These are phyloP conservation scores for Hoplias malabaricus DNA, from an alignment of 2,113 vertebrate species.

Conservation along the genomic window DNA sequence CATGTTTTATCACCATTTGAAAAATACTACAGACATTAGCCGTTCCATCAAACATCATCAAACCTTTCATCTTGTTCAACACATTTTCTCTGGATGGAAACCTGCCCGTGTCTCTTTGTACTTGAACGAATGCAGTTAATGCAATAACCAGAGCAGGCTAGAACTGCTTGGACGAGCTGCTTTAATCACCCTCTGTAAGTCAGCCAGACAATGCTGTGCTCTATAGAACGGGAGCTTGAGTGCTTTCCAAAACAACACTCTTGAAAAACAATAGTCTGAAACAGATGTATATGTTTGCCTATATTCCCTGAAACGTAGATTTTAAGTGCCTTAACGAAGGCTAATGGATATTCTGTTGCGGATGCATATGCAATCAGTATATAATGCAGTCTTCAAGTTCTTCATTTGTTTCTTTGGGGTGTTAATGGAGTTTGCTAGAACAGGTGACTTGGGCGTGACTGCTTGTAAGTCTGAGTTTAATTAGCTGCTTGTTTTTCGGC, in stretches of 20 bases:
- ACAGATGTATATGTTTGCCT: not conserved
- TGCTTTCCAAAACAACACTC: not conserved
- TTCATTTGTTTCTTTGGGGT: not conserved
- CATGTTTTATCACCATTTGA: too few species aligned
- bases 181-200: not conserved
- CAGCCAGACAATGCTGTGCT: not conserved
- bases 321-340: not conserved
- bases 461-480: conserved; percentile 1
- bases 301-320: not conserved
- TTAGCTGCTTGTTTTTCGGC: conserved; percentile 1
- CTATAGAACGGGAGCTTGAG: not conserved
- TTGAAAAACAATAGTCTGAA: not conserved
- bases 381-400: not conserved
- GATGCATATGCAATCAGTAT: not conserved
- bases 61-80: not conserved
- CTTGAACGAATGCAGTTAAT: not conserved
- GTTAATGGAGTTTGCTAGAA: not conserved
- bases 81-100: not conserved
- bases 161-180: not conserved
- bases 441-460: not conserved
- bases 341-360: not conserved
- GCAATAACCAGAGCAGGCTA: not conserved
- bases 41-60: not conserved
- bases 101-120: not conserved
- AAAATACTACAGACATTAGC: too few species aligned